phyloP scores from a whole-genome alignment of 2,888 invertebrate species.

The Thymelicus lineola region DNA sequence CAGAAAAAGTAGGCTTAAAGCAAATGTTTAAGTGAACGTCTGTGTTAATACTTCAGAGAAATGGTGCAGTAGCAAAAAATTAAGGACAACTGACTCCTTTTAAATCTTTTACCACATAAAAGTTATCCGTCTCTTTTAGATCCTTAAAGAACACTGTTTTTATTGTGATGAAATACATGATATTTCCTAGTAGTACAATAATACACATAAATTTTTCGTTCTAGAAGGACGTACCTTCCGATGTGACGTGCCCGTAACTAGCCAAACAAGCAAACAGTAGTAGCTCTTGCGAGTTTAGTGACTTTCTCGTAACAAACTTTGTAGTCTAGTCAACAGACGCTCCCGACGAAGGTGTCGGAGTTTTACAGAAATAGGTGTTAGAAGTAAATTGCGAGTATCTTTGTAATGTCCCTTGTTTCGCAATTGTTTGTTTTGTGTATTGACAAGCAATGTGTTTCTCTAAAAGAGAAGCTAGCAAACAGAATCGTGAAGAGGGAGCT shows the following conservation, averaged over 20 bases:
- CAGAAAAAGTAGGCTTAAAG: conserved; percentile 26
- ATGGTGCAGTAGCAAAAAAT: background rate
- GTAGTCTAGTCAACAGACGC: conserved; percentile 50
- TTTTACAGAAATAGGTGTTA: conserved; percentile 51
- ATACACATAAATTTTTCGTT: conserved; percentile 1
- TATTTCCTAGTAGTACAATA: background rate
- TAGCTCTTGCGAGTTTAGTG: conserved; percentile 4
- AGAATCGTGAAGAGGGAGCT: conserved; percentile 53
- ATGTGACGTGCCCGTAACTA: background rate
- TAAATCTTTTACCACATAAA: background rate
- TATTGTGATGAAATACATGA: background rate
- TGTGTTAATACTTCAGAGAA: conserved; percentile 20
- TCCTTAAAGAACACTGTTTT: background rate
- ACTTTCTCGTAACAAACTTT: conserved; percentile 43
- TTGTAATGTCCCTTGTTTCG: conserved; percentile 59
- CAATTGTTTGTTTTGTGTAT: conserved; percentile 69
- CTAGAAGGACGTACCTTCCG: background rate
- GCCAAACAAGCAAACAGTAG: conserved; percentile 2
- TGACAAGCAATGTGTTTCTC: conserved; percentile 76
- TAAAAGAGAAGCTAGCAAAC: conserved; percentile 71
- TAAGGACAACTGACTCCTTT: background rate
- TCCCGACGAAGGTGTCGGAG: conserved; percentile 53
- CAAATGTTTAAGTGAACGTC: conserved; percentile 31
- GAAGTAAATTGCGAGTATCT: conserved; percentile 58
- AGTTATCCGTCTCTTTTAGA: no score